Evolutionary conservation across 2,797 vertebrate species (phyloP).

Genomic region (Alauda arvensis): DNA sequence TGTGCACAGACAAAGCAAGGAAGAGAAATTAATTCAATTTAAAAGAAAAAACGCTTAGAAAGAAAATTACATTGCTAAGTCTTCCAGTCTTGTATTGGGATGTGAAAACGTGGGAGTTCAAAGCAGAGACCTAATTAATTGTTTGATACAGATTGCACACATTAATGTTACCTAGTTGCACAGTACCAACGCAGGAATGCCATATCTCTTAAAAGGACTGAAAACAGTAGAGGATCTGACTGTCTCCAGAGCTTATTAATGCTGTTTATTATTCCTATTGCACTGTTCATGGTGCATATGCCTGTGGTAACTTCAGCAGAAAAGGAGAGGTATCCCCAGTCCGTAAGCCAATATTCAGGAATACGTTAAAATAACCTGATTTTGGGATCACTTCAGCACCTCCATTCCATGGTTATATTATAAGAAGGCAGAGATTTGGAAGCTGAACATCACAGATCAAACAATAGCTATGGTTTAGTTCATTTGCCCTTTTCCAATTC

Average conservation of each 20-base stretch:
- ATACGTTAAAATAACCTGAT: not conserved
- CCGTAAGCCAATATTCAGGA: not conserved
- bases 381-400: not conserved
- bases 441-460: not conserved
- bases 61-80: not conserved
- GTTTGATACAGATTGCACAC: not conserved
- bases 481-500: not conserved
- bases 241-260: not conserved
- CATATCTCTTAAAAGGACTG: not conserved
- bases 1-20: not conserved
- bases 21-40: not conserved
- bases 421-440: not conserved
- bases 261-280: not conserved
- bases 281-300: not conserved
- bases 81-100: not conserved
- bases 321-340: not conserved
- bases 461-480: not conserved
- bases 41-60: not conserved
- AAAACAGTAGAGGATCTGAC: not conserved
- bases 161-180: not conserved
- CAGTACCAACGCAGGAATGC: not conserved
- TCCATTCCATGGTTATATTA: not conserved
- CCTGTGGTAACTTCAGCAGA: not conserved
- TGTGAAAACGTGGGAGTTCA: not conserved
- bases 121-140: not conserved